Percentiles rank a stretch among this genome's conserved stretches.
These are phyloP conservation scores for Cynodonichthys magdalenae DNA, from an alignment of 2,797 vertebrate species.

Conservation along the genomic window DNA sequence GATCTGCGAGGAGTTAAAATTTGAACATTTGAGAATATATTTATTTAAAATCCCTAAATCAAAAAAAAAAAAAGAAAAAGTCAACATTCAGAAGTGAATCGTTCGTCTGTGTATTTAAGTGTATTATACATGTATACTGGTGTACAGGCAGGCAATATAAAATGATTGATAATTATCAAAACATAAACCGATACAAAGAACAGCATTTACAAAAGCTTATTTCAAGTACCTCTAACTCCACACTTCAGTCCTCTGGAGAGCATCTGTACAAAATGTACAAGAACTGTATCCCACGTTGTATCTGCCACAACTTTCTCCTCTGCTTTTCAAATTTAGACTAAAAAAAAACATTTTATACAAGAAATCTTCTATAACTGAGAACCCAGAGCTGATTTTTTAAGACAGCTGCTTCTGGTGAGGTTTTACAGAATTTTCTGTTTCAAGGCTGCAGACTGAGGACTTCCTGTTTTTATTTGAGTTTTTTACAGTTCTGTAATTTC, in stretches of 20 bases:
- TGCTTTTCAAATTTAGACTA: constrained; percentile 2
- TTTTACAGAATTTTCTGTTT: too few species aligned
- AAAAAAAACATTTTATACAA: background rate
- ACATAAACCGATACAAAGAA: constrained; percentile 49
- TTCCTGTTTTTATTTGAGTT: too few species aligned
- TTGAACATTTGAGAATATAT: background rate
- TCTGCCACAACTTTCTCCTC: constrained; percentile 30
- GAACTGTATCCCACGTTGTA: constrained; percentile 63
- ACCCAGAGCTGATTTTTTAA: background rate
- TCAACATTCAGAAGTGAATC: constrained; percentile 25
- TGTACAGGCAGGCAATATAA: constrained; percentile 62
- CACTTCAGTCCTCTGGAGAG: constrained; percentile 59
- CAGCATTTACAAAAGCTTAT: constrained; percentile 74
- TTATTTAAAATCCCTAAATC: background rate
- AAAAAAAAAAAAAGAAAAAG: background rate
- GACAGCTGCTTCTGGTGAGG: too few species aligned
- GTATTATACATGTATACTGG: constrained; percentile 65
- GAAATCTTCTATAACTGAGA: background rate
- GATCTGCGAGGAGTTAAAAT: background rate
- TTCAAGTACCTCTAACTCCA: constrained; percentile 81
- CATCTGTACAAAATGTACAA: constrained; percentile 81
- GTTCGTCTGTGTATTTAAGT: constrained; percentile 61
- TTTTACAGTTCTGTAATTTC: too few species aligned
- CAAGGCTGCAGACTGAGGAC: too few species aligned
- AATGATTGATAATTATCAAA: constrained; percentile 47